Conservation (phyloP, 2,888 invertebrate species). For the Phaonia tiefii region DNA sequence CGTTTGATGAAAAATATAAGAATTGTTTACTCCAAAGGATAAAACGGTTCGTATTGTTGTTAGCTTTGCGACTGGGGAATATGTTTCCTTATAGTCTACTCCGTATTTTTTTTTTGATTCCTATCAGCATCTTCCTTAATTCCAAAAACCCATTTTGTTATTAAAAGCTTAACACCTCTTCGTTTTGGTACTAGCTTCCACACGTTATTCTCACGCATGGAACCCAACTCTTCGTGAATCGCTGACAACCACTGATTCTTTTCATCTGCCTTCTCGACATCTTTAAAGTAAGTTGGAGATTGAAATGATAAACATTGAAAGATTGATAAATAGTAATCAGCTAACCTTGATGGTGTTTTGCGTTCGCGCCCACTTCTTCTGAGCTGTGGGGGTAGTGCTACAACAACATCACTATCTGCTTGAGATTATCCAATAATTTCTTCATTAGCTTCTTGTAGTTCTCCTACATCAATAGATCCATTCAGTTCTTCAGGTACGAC, state of each 20-base stretch:
- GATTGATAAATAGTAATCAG: background rate
- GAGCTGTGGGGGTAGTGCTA: too few relatives aligned
- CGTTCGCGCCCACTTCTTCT: background rate
- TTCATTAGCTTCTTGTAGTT: too few relatives aligned
- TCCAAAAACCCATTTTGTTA: background rate
- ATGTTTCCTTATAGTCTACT: too few relatives aligned
- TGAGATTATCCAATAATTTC: too few relatives aligned
- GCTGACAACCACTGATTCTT: background rate
- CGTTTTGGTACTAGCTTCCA: constrained; percentile 1
- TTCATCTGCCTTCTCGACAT: background rate
- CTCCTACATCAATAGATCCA: too few relatives aligned
- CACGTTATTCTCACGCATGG: background rate
- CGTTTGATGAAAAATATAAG: background rate
- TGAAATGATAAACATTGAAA: background rate
- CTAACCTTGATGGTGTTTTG: background rate
- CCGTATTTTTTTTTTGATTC: constrained; percentile 6
- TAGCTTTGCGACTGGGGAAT: constrained; percentile 6
- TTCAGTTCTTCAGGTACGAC: too few relatives aligned
- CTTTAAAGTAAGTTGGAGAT: background rate
- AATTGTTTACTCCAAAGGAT: constrained; percentile 7
- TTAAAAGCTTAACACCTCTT: constrained; percentile 3
- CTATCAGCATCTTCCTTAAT: background rate
- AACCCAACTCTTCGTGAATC: too few relatives aligned
- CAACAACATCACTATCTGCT: too few relatives aligned
- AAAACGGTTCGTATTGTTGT: constrained; percentile 2